Evolutionary conservation across 2,113 vertebrate species (phyloP).

Genomic region (Platysternon megacephalum): DNA sequence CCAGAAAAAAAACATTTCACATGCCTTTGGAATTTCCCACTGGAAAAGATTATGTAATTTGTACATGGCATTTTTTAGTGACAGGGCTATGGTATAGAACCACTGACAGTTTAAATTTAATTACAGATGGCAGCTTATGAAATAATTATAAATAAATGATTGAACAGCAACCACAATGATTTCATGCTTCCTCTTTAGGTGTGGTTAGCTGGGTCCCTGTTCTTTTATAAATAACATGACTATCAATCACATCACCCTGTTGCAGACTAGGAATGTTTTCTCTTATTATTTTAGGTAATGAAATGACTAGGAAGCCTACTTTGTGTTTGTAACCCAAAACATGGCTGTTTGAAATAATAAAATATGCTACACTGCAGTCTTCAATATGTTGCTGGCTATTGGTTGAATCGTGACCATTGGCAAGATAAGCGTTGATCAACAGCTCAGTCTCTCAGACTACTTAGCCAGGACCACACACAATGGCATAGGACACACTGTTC

Average conservation of each 20-base stretch:
- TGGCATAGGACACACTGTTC: neutral
- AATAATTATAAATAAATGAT: constrained; percentile 62
- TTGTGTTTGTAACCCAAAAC: neutral
- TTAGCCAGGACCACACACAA: neutral
- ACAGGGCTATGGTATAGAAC: constrained; percentile 44
- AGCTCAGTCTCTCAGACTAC: neutral
- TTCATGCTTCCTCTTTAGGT: constrained; percentile 28
- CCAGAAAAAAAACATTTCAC: neutral
- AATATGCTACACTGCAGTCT: neutral
- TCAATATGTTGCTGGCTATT: neutral
- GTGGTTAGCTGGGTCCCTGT: neutral
- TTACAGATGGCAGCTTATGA: constrained; percentile 55
- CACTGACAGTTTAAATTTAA: constrained; percentile 54
- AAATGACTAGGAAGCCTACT: fast-evolving
- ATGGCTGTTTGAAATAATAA: neutral
- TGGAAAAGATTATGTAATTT: constrained; percentile 49
- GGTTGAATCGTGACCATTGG: neutral
- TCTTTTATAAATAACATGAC: constrained; percentile 8
- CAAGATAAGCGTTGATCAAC: neutral
- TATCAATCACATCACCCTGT: neutral
- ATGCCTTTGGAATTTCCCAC: constrained; percentile 37
- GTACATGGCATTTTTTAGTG: constrained; percentile 23
- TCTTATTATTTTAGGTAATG: neutral
- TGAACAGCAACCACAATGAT: constrained; percentile 33
- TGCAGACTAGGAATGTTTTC: neutral